phyloP scores from a whole-genome alignment of 2,797 vertebrate genomes.

The Sebastes elongatus region DNA sequence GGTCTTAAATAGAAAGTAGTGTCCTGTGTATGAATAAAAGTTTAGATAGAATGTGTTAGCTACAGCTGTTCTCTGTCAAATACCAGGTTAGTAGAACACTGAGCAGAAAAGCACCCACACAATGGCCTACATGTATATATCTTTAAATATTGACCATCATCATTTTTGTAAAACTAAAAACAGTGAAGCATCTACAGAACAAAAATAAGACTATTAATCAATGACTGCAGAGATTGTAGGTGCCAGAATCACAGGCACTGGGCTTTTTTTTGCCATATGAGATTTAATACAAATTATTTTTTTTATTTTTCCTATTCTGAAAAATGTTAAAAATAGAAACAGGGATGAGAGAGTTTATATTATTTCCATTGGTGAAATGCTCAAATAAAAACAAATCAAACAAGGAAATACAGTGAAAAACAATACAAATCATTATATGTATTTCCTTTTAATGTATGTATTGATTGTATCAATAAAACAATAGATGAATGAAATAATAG shows the following conservation, averaged over 20 bases:
- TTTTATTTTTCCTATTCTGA: constrained; percentile 27
- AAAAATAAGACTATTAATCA: background rate
- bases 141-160: background rate
- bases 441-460: background rate
- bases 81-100: too few relatives aligned
- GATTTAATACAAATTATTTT: constrained; percentile 23
- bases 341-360: background rate
- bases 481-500: fast-evolving
- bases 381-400: background rate
- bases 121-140: background rate
- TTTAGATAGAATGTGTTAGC: background rate
- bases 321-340: constrained; percentile 41
- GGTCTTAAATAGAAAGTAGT: background rate
- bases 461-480: background rate
- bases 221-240: background rate
- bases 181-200: background rate
- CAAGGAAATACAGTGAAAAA: background rate
- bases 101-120: background rate
- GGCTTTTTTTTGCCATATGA: constrained; percentile 21
- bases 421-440: background rate
- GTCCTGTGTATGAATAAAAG: background rate
- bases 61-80: background rate
- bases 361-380: background rate
- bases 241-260: constrained; percentile 8
- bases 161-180: background rate